phyloP scores from a whole-genome alignment of 2,113 vertebrate genomes.

The Caloenas nicobarica region DNA sequence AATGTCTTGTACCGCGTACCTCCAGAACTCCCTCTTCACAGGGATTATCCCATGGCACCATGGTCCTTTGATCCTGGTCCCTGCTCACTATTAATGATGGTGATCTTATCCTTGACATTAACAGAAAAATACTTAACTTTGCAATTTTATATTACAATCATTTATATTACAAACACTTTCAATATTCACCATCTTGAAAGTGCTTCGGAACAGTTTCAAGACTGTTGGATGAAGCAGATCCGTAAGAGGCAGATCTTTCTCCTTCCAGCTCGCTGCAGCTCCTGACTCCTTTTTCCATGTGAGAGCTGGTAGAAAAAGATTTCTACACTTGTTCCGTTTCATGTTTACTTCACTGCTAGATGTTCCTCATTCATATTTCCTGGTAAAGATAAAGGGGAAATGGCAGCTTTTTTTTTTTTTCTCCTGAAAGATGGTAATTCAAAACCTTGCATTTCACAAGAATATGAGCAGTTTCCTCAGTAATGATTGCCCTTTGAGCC shows the following conservation, averaged over 20 bases:
- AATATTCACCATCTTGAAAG: background rate
- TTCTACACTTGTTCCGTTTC: background rate
- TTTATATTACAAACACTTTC: background rate
- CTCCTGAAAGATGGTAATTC: background rate
- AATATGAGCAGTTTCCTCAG: background rate
- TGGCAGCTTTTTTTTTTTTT: background rate
- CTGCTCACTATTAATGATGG: background rate
- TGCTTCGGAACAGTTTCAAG: background rate
- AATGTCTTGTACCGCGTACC: background rate
- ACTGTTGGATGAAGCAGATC: background rate
- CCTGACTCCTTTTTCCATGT: background rate
- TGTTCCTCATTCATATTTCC: background rate
- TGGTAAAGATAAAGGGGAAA: background rate
- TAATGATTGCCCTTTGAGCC: background rate
- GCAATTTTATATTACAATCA: background rate
- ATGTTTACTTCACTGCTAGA: background rate
- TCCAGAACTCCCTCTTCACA: background rate
- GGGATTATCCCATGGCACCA: rapidly evolving
- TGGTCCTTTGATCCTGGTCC: background rate
- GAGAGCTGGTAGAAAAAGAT: background rate
- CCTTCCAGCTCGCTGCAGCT: background rate
- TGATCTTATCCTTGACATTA: background rate
- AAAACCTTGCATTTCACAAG: background rate
- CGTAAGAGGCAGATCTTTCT: background rate
- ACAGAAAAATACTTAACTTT: background rate